phyloP scores from a whole-genome alignment of 2,113 vertebrate species.

The Lepus americanus region DNA sequence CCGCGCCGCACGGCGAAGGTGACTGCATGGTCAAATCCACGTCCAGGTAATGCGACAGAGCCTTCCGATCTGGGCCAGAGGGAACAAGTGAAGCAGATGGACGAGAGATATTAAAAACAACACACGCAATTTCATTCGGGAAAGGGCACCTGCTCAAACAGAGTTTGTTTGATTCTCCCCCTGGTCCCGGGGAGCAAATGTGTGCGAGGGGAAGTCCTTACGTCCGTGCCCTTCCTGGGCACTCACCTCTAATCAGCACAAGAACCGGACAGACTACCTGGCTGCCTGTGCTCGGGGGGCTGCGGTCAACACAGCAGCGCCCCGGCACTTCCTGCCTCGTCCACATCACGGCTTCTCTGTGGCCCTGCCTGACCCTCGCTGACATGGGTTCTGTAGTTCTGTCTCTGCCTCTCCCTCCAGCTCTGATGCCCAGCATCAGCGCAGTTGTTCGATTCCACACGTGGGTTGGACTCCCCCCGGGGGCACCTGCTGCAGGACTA shows the following conservation, averaged over 20 bases:
- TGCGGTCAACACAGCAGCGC: background rate
- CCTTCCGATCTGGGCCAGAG: slow-evolving; percentile 66
- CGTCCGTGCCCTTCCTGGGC: slow-evolving; percentile 31
- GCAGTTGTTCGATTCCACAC: background rate
- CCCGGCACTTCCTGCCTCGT: background rate
- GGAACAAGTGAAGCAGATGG: slow-evolving; percentile 79
- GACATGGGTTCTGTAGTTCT: background rate
- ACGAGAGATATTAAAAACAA: slow-evolving; percentile 80
- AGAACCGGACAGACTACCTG: background rate
- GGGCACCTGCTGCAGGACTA: background rate
- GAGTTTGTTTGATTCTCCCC: slow-evolving; percentile 80
- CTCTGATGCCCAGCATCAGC: background rate
- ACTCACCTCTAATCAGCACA: slow-evolving; percentile 14
- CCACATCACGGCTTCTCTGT: background rate
- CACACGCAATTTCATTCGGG: slow-evolving; percentile 74
- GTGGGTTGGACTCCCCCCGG: fast-evolving
- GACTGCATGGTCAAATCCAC: slow-evolving; percentile 75
- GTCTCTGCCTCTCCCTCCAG: background rate
- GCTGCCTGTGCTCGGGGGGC: slow-evolving; percentile 30
- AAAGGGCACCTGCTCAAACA: slow-evolving; percentile 84
- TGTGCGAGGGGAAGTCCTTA: slow-evolving; percentile 61
- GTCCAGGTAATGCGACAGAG: slow-evolving; percentile 61
- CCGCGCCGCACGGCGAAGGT: slow-evolving; percentile 68
- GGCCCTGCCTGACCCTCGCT: background rate
- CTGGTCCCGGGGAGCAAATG: slow-evolving; percentile 17